These are phyloP conservation scores for Tromatobia lineatoria DNA, from an alignment of 2,888 invertebrate species.

Conservation along the genomic window DNA sequence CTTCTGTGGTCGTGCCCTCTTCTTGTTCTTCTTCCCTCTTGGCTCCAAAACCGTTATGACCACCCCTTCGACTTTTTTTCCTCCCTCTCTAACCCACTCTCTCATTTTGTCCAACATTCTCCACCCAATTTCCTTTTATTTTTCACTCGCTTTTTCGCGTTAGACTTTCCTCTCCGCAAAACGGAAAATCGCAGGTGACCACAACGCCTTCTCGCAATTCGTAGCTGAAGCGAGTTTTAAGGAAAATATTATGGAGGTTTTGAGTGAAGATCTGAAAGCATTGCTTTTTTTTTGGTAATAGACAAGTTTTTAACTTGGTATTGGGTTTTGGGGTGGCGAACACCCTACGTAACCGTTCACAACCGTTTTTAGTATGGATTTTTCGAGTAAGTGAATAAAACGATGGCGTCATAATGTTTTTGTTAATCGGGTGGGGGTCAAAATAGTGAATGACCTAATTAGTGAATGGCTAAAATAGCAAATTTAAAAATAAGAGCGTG, in stretches of 20 bases:
- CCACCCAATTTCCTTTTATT: constrained; percentile 27
- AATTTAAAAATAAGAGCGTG: too few relatives aligned
- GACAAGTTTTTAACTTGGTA: too few relatives aligned
- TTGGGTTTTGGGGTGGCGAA: too few relatives aligned
- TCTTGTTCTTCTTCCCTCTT: constrained; percentile 48
- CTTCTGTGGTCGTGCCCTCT: constrained; percentile 77
- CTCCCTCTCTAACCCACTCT: constrained; percentile 47
- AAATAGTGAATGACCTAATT: too few relatives aligned
- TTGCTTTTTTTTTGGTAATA: too few relatives aligned
- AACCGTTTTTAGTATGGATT: too few relatives aligned
- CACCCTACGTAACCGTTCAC: too few relatives aligned
- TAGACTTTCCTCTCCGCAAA: constrained; percentile 27
- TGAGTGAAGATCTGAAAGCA: constrained; percentile 48
- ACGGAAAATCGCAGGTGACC: constrained; percentile 59
- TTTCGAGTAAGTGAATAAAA: too few relatives aligned
- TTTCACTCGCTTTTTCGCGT: not conserved
- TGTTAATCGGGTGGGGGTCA: too few relatives aligned
- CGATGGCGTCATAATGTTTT: too few relatives aligned
- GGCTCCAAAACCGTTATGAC: constrained; percentile 53
- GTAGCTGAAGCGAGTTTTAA: constrained; percentile 83
- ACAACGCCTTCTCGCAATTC: constrained; percentile 78
- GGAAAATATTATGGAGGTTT: constrained; percentile 81
- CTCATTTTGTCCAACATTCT: constrained; percentile 36
- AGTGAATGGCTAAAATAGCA: too few relatives aligned
- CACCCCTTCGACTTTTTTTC: constrained; percentile 41